These are phyloP conservation scores for Volucella inflata DNA, from an alignment of 2,888 invertebrate genomes.

Conservation along the genomic window DNA sequence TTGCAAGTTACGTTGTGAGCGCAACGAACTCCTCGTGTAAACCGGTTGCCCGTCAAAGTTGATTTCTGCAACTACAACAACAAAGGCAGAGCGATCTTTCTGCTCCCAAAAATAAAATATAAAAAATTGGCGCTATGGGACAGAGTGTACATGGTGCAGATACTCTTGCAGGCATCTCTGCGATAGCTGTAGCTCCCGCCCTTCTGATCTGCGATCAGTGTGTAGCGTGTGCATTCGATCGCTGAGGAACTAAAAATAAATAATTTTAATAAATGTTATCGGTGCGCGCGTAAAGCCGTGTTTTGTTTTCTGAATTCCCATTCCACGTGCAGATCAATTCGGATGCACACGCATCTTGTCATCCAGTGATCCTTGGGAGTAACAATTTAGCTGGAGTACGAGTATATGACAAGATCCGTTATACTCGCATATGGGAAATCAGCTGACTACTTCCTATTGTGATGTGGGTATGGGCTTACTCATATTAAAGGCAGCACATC, in stretches of 20 bases:
- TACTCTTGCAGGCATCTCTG: slow-evolving; percentile 16
- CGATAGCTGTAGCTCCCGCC: not conserved
- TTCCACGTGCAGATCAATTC: not conserved
- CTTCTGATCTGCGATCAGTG: not conserved
- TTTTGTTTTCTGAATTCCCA: slow-evolving; percentile 52
- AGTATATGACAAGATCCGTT: too few relatives aligned
- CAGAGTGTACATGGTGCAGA: too few relatives aligned
- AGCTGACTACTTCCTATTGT: too few relatives aligned
- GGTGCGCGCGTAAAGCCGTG: slow-evolving; percentile 13
- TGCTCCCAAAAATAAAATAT: slow-evolving; percentile 57
- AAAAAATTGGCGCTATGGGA: slow-evolving; percentile 6
- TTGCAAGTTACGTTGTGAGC: slow-evolving; percentile 23
- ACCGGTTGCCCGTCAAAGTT: slow-evolving; percentile 68
- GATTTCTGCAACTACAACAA: slow-evolving; percentile 51
- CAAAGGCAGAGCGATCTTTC: slow-evolving; percentile 50
- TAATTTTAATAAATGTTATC: slow-evolving; percentile 52
- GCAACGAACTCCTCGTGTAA: slow-evolving; percentile 64
- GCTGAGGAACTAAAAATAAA: slow-evolving; percentile 46
- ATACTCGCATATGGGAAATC: too few relatives aligned
- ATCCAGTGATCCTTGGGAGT: too few relatives aligned
- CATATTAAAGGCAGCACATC: too few relatives aligned
- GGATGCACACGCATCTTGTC: slow-evolving; percentile 37
- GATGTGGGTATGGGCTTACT: too few relatives aligned
- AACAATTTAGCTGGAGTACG: too few relatives aligned
- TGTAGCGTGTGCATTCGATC: not conserved